Percentiles rank a stretch among this genome's conserved stretches.
Conservation (phyloP, 2,797 vertebrate genomes). For the Mormyrops boulengeri region DNA sequence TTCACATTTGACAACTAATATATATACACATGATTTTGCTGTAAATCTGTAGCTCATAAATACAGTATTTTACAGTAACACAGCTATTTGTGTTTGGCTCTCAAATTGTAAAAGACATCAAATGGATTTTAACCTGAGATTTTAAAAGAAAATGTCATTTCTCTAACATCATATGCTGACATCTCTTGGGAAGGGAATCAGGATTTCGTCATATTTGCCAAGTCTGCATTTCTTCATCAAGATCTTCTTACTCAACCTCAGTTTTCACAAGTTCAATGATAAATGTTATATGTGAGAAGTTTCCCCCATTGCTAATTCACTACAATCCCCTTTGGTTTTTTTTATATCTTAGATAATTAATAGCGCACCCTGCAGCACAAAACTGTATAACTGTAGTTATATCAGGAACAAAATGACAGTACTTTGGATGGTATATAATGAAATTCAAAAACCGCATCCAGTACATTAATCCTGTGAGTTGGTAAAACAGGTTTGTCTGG, state of each 20-base stretch:
- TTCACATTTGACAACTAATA: neutral
- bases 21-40: neutral
- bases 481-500: neutral
- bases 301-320: neutral
- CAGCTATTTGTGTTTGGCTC: neutral
- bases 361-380: neutral
- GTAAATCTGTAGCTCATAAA: neutral
- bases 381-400: neutral
- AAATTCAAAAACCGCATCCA: neutral
- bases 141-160: neutral
- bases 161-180: neutral
- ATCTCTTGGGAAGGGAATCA: neutral
- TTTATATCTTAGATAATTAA: neutral
- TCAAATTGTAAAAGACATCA: neutral
- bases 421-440: neutral
- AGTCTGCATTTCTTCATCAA: neutral
- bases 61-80: neutral
- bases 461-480: neutral
- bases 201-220: neutral
- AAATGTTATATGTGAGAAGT: neutral
- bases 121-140: slow-evolving; percentile 7
- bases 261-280: neutral
- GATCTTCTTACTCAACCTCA: neutral
- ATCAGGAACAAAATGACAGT: neutral
- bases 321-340: neutral